Percentiles rank a stretch among this genome's conserved stretches.
These are phyloP conservation scores for Megamerina dolium DNA, from an alignment of 2,888 invertebrate genomes.

Conservation along the genomic window DNA sequence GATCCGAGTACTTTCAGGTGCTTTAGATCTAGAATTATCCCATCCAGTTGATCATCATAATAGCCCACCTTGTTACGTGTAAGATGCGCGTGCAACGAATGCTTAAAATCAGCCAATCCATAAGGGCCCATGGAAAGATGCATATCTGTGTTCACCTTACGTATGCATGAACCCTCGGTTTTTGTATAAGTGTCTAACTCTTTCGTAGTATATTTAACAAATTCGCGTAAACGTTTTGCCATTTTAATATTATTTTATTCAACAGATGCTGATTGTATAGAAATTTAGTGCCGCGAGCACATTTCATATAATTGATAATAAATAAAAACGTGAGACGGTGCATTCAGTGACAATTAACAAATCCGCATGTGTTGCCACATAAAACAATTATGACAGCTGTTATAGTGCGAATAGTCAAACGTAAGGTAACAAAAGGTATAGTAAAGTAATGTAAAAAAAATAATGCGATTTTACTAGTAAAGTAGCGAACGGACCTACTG, in stretches of 20 bases:
- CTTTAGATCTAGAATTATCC: constrained; percentile 57
- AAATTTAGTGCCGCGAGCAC: background rate
- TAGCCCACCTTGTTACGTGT: constrained; percentile 50
- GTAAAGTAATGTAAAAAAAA: too few species aligned
- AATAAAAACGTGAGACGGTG: too few species aligned
- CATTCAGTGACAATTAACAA: too few species aligned
- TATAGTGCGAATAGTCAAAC: too few species aligned
- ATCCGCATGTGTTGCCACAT: too few species aligned
- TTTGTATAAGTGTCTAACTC: constrained; percentile 51
- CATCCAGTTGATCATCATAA: constrained; percentile 53
- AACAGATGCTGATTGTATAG: constrained; percentile 1
- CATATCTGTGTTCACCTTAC: constrained; percentile 46
- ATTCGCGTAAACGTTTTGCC: constrained; percentile 41
- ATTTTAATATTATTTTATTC: constrained; percentile 25
- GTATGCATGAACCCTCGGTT: constrained; percentile 52
- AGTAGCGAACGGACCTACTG: too few species aligned
- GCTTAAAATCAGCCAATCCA: constrained; percentile 51
- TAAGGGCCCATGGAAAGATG: constrained; percentile 55
- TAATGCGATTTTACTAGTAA: too few species aligned
- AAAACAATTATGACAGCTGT: too few species aligned
- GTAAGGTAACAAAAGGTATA: too few species aligned
- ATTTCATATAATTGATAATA: too few species aligned
- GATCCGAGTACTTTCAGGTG: constrained; percentile 54
- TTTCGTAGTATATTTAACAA: constrained; percentile 44
- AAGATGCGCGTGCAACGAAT: constrained; percentile 50